phyloP scores from a whole-genome alignment of 2,888 invertebrate genomes.

The Empis livida region DNA sequence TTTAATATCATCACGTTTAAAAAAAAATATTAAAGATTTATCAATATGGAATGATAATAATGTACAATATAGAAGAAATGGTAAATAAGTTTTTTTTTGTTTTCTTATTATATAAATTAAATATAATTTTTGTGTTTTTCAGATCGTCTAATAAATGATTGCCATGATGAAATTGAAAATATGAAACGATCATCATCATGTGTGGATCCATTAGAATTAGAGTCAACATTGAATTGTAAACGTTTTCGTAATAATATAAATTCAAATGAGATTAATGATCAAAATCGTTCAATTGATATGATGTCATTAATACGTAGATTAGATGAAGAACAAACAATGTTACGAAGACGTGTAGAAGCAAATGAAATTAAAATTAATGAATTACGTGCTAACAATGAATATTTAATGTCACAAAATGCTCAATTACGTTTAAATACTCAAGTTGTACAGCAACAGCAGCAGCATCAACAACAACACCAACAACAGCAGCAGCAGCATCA shows the following conservation, averaged over 20 bases:
- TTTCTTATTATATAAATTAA: not conserved
- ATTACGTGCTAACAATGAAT: conserved; percentile 63
- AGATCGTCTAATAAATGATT: conserved; percentile 6
- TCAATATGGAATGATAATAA: conserved; percentile 10
- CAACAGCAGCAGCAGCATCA: too few relatives aligned
- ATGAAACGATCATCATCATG: conserved; percentile 12
- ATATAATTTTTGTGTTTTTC: not conserved
- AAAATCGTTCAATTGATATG: conserved; percentile 15
- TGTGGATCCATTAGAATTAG: not conserved
- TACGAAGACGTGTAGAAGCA: conserved; percentile 18
- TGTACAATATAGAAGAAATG: conserved; percentile 7
- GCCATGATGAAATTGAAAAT: conserved; percentile 10
- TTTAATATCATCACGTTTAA: conserved; percentile 3
- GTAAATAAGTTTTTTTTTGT: not conserved
- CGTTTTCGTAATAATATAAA: conserved; percentile 11
- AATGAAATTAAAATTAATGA: conserved; percentile 39
- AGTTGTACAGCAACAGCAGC: conserved; percentile 19
- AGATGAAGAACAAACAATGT: conserved; percentile 19
- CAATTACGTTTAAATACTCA: conserved; percentile 50
- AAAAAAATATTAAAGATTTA: conserved; percentile 7
- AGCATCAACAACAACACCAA: conserved; percentile 1
- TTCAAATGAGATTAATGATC: not conserved
- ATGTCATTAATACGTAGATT: conserved; percentile 17
- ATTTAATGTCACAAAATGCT: conserved; percentile 64
- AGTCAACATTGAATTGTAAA: conserved; percentile 12